phyloP scores from a whole-genome alignment of 1,140 invertebrate species.

The Procambarus clarkii region DNA sequence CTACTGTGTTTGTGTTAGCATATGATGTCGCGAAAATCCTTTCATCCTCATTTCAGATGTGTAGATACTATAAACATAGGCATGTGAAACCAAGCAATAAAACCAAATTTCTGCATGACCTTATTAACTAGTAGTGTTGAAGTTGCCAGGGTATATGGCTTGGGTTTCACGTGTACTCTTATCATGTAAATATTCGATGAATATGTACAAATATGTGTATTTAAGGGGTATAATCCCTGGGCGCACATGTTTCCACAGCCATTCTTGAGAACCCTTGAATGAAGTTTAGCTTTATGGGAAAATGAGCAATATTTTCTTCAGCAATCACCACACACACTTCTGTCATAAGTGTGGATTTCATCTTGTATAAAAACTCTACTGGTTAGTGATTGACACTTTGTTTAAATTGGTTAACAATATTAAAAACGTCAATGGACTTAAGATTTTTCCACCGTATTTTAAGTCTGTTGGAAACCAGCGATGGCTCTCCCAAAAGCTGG shows the following conservation, averaged over 20 bases:
- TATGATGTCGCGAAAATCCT: slow-evolving; percentile 12
- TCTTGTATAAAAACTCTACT: not conserved
- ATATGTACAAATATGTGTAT: slow-evolving; percentile 45
- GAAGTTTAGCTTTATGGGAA: slow-evolving; percentile 1
- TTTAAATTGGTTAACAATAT: too few relatives aligned
- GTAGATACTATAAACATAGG: slow-evolving; percentile 15
- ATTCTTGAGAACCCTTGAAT: not conserved
- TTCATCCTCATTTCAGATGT: slow-evolving; percentile 25
- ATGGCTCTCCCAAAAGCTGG: not conserved
- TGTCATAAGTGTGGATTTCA: not conserved
- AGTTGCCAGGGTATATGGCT: slow-evolving; percentile 4
- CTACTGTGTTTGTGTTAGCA: slow-evolving; percentile 40
- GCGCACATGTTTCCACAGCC: slow-evolving; percentile 2
- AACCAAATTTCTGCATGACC: slow-evolving; percentile 14
- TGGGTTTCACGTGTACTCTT: slow-evolving; percentile 22
- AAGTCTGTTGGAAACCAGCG: not conserved
- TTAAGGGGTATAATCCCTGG: slow-evolving; percentile 23
- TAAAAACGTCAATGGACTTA: too few relatives aligned
- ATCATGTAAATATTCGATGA: slow-evolving; percentile 32
- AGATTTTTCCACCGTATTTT: too few relatives aligned
- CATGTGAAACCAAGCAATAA: slow-evolving; percentile 26
- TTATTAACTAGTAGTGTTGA: not conserved
- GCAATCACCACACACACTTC: not conserved
- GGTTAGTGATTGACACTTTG: not conserved
- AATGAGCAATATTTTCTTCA: slow-evolving; percentile 11